Percentiles rank a stretch among this genome's conserved stretches.
Evolutionary conservation across 64 coral and sea anemone genomes (phyloP).

Genomic region (Pocillopora damicornis): DNA sequence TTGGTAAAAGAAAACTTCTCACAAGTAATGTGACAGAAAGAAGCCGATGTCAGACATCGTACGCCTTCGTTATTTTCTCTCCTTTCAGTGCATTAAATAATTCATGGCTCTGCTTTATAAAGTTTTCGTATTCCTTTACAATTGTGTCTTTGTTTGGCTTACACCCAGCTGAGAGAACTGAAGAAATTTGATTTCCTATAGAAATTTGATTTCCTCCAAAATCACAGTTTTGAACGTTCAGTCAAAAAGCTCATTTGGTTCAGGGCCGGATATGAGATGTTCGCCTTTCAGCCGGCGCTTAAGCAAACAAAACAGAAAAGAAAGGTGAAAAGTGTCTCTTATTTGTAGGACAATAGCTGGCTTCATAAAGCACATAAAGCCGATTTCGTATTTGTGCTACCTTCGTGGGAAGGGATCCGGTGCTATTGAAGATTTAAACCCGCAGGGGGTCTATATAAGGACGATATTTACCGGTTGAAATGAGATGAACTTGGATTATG

Average conservation of each 20-base stretch:
- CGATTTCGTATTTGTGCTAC: conserved; percentile 34
- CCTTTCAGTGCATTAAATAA: conserved; percentile 11
- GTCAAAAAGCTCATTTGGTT: conserved; percentile 26
- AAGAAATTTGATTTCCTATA: conserved; percentile 42
- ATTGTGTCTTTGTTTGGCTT: conserved; percentile 25
- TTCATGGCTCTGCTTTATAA: conserved; percentile 10
- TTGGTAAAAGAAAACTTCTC: not conserved
- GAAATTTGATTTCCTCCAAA: conserved; percentile 23
- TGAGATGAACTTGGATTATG: conserved; percentile 10
- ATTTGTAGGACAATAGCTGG: conserved; percentile 29
- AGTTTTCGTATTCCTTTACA: conserved; percentile 36
- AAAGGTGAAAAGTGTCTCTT: conserved; percentile 26
- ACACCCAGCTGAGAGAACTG: conserved; percentile 22
- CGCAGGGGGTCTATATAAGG: conserved; percentile 20
- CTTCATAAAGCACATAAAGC: conserved; percentile 25
- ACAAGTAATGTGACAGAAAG: not conserved
- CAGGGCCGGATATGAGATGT: conserved; percentile 31
- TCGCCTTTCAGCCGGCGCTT: conserved; percentile 8
- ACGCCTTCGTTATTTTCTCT: not conserved
- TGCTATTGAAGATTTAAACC: conserved; percentile 28
- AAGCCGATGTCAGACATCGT: not conserved
- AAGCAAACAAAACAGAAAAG: conserved; percentile 30
- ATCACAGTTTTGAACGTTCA: conserved; percentile 41
- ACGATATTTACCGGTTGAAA: conserved; percentile 13
- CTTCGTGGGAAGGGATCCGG: conserved; percentile 11